These are phyloP conservation scores for Sialis fuliginosa DNA, from an alignment of 2,888 invertebrate genomes.

Conservation along the genomic window DNA sequence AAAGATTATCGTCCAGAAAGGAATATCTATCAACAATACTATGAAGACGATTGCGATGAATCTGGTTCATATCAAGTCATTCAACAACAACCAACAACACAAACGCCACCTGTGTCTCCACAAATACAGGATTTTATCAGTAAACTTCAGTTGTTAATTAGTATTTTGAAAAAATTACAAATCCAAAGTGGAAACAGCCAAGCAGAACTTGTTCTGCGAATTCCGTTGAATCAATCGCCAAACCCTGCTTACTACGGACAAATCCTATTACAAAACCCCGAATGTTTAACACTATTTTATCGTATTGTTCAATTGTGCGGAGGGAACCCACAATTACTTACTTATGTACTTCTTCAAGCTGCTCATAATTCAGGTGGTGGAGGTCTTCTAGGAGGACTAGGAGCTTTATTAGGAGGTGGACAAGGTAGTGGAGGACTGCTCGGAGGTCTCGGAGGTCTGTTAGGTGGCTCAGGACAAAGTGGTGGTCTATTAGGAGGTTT, in stretches of 20 bases:
- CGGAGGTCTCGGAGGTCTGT: slow-evolving; percentile 3
- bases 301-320: slow-evolving; percentile 3
- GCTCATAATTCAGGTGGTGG: slow-evolving; percentile 2
- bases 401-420: slow-evolving; percentile 1
- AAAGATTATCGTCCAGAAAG: no score
- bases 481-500: slow-evolving; percentile 3
- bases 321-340: slow-evolving; percentile 2
- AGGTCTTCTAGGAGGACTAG: slow-evolving; percentile 5
- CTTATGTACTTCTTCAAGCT: neutral
- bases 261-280: slow-evolving; percentile 38
- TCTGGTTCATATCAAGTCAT: no score
- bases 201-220: no score
- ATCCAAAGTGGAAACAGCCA: no score
- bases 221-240: slow-evolving; percentile 17
- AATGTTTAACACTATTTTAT: slow-evolving; percentile 17
- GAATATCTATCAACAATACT: no score
- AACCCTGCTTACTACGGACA: slow-evolving; percentile 34
- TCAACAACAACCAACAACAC: no score
- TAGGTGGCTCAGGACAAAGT: slow-evolving; percentile 1
- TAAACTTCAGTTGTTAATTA: no score
- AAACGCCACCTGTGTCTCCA: no score
- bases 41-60: no score
- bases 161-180: no score
- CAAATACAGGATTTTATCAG: no score
- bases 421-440: neutral